A percentile compares a stretch with the other conserved stretches of the same genome.
Conservation (phyloP, 2,113 vertebrate genomes). For the Vulpes lagopus region DNA sequence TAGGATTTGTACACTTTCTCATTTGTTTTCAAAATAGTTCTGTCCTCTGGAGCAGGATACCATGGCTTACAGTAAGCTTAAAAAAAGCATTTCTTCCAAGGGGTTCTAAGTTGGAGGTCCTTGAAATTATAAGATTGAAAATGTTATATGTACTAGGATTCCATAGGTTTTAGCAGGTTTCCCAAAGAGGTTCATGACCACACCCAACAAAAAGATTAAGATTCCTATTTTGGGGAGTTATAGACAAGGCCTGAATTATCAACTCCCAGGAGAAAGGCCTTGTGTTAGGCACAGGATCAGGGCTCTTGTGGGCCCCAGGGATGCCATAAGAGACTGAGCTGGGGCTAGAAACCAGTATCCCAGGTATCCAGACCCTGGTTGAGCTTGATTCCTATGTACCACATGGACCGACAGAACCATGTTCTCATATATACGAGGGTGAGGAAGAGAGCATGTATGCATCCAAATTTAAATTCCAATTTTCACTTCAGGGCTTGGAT, state of each 20-base stretch:
- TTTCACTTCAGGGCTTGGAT: constrained; percentile 60
- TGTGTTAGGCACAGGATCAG: not conserved
- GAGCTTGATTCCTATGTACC: not conserved
- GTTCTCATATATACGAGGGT: too few relatives aligned
- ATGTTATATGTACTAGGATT: not conserved
- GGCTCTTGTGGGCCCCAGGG: not conserved
- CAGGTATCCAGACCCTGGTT: not conserved
- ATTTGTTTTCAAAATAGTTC: constrained; percentile 59
- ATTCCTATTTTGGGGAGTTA: not conserved
- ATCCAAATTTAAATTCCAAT: constrained; percentile 18
- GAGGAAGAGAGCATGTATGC: not conserved
- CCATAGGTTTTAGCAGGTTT: not conserved
- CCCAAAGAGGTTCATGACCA: not conserved
- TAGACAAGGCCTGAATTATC: not conserved
- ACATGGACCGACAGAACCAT: fast-evolving
- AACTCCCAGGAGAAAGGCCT: not conserved
- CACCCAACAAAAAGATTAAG: not conserved
- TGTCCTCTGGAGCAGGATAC: not conserved
- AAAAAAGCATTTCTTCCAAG: not conserved
- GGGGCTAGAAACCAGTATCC: not conserved
- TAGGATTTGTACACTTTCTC: not conserved
- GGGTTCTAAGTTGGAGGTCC: not conserved
- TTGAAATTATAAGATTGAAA: not conserved
- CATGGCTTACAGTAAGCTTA: not conserved
- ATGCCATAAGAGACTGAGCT: not conserved